These are phyloP conservation scores for Caenorhabditis inopinata DNA, from an alignment of 1,140 invertebrate genomes.

Conservation along the genomic window DNA sequence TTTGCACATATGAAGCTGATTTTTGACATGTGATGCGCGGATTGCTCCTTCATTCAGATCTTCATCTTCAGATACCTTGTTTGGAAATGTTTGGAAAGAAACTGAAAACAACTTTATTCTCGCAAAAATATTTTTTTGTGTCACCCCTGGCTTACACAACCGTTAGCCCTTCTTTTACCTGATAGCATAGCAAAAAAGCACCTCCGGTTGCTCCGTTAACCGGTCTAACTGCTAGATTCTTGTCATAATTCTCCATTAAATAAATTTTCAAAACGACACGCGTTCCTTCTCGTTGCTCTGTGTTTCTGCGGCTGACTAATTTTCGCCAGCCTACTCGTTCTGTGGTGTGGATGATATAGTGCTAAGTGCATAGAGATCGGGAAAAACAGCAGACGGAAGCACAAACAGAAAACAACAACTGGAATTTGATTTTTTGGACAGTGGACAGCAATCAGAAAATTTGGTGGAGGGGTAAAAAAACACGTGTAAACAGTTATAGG, in stretches of 20 bases:
- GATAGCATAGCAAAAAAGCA: neutral
- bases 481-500: constrained; percentile 31
- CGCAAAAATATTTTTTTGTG: too few species aligned
- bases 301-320: neutral
- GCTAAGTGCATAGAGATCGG: neutral
- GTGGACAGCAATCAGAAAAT: constrained; percentile 2
- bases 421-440: constrained; percentile 28
- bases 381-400: neutral
- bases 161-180: too few species aligned
- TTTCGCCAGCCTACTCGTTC: constrained; percentile 12
- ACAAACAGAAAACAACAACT: constrained; percentile 24
- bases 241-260: neutral
- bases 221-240: neutral
- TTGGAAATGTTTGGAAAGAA: too few species aligned
- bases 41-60: too few species aligned
- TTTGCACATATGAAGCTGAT: too few species aligned
- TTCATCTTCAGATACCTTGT: too few species aligned
- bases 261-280: neutral
- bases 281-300: neutral
- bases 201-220: neutral
- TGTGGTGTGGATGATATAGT: neutral
- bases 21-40: too few species aligned
- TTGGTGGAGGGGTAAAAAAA: neutral
- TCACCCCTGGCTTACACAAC: too few species aligned
- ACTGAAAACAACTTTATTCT: too few species aligned